These are phyloP conservation scores for Platygyra sinensis DNA, from an alignment of 64 coral and sea anemone genomes.

Conservation along the genomic window DNA sequence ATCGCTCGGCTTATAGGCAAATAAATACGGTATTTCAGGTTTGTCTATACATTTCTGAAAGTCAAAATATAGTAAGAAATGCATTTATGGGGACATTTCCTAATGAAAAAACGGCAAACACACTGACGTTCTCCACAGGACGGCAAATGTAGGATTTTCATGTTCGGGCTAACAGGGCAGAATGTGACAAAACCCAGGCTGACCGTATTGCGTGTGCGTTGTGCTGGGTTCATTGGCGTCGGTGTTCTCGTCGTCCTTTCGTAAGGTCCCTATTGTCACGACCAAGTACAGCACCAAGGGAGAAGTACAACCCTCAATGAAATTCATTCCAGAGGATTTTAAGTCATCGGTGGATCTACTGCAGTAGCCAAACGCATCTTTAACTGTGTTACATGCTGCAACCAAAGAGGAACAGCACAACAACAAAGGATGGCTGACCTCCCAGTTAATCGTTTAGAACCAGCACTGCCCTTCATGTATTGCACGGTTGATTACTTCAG, in stretches of 20 bases:
- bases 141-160: neutral
- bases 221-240: slow-evolving; percentile 28
- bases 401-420: neutral
- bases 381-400: neutral
- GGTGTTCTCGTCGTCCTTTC: slow-evolving; percentile 15
- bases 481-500: too few species aligned
- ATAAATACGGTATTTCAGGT: neutral
- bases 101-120: neutral
- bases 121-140: neutral
- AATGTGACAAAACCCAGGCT: slow-evolving; percentile 10
- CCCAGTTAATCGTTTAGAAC: too few species aligned
- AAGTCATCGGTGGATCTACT: neutral
- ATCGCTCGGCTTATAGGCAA: too few species aligned
- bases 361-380: too few species aligned
- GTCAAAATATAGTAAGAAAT: slow-evolving; percentile 23
- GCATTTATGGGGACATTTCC: slow-evolving; percentile 31
- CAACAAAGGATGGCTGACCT: neutral
- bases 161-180: neutral
- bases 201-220: slow-evolving; percentile 24
- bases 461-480: too few species aligned
- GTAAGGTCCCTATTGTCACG: slow-evolving; percentile 52
- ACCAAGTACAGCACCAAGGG: slow-evolving; percentile 27
- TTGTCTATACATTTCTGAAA: neutral
- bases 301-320: slow-evolving; percentile 16
- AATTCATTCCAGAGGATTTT: neutral